Conservation (phyloP, 2,888 invertebrate species). For the Trachelus troglodyta region DNA sequence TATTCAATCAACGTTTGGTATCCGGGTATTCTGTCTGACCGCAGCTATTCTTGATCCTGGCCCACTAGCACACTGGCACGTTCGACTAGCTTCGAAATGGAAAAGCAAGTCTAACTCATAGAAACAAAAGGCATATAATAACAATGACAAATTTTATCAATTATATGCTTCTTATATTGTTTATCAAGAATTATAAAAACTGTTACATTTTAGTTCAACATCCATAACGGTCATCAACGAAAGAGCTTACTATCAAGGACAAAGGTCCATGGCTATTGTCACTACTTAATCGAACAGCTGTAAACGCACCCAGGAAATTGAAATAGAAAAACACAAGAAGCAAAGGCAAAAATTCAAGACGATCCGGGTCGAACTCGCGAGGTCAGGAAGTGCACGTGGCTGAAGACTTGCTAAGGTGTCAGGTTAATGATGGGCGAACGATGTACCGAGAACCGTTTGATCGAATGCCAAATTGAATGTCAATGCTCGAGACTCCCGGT, state of each 20-base stretch:
- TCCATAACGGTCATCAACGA: not conserved
- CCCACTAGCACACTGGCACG: conserved; percentile 31
- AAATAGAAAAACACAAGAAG: not conserved
- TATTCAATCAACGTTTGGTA: conserved; percentile 38
- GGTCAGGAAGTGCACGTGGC: not conserved
- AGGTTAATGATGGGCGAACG: not conserved
- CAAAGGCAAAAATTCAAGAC: not conserved
- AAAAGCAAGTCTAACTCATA: not conserved
- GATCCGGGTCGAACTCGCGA: not conserved
- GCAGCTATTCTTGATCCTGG: conserved; percentile 41
- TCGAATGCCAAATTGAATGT: conserved; percentile 24
- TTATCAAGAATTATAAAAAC: not conserved
- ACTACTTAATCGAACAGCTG: not conserved
- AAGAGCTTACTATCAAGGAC: not conserved
- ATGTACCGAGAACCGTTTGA: conserved; percentile 10
- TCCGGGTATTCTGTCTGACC: conserved; percentile 37
- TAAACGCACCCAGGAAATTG: not conserved
- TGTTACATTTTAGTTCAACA: not conserved
- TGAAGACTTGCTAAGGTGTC: not conserved
- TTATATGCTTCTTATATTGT: not conserved
- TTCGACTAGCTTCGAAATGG: conserved; percentile 17
- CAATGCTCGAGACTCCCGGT: conserved; percentile 11
- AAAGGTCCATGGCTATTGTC: not conserved
- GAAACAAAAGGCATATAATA: conserved; percentile 1
- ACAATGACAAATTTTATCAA: conserved; percentile 8